Evolutionary conservation across 2,797 vertebrate species (phyloP).

Genomic region (Sebastes oblongus): DNA sequence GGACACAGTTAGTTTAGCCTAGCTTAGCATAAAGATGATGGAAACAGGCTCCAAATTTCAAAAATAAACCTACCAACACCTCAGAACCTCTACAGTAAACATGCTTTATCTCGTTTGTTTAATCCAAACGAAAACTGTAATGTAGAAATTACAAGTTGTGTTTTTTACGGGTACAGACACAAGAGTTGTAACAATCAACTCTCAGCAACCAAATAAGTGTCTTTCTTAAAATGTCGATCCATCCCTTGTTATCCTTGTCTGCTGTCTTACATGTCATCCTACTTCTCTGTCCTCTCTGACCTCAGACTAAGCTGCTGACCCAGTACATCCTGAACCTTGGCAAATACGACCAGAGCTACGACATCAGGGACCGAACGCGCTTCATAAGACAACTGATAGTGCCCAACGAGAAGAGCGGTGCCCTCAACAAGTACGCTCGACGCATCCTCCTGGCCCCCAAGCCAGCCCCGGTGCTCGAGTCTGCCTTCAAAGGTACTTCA

Average conservation of each 20-base stretch:
- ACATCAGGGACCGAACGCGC: slow-evolving; percentile 97
- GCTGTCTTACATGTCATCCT: not conserved
- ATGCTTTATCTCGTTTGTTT: not conserved
- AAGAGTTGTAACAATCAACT: too few relatives aligned
- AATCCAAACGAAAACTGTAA: too few relatives aligned
- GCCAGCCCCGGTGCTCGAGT: slow-evolving; percentile 94
- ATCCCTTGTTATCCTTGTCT: too few relatives aligned
- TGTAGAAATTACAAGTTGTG: not conserved
- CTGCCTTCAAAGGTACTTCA: slow-evolving; percentile 93
- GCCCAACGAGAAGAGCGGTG: slow-evolving; percentile 94
- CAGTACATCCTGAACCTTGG: slow-evolving; percentile 98
- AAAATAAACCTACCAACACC: too few relatives aligned
- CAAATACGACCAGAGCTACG: slow-evolving; percentile 99
- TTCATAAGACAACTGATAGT: slow-evolving; percentile 99
- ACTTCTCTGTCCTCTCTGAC: not conserved
- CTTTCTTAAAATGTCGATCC: not conserved
- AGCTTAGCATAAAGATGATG: too few relatives aligned
- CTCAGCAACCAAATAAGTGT: too few relatives aligned
- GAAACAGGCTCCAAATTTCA: too few relatives aligned
- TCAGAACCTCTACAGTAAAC: too few relatives aligned
- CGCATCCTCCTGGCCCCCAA: slow-evolving; percentile 96
- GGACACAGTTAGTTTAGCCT: too few relatives aligned
- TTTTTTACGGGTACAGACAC: not conserved
- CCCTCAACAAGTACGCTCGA: slow-evolving; percentile 95
- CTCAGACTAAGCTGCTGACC: slow-evolving; percentile 96